Evolutionary conservation across 2,113 vertebrate genomes (phyloP).

Genomic region (Phaethornis superciliosus): DNA sequence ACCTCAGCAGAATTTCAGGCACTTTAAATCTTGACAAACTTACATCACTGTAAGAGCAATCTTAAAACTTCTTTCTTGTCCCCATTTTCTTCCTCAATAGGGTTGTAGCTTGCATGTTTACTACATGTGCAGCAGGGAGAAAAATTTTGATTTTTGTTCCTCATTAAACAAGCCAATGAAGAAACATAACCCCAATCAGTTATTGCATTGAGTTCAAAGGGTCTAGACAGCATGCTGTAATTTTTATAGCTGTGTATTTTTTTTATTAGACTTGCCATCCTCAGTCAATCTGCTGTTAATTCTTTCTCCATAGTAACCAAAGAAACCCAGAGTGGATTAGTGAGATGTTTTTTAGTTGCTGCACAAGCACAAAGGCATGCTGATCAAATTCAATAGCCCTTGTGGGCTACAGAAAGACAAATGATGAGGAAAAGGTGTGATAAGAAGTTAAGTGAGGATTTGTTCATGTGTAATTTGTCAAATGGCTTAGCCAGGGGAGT

Average conservation of each 20-base stretch:
- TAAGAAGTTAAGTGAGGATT: background rate
- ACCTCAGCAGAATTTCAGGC: background rate
- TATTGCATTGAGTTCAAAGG: background rate
- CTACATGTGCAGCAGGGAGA: background rate
- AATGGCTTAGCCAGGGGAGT: background rate
- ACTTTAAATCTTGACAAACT: background rate
- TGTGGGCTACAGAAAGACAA: background rate
- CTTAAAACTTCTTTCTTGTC: background rate
- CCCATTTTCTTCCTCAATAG: background rate
- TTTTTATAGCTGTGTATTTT: background rate
- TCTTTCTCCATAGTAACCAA: background rate
- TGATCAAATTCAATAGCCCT: background rate
- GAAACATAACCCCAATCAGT: background rate
- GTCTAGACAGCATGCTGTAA: background rate
- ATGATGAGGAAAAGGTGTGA: background rate
- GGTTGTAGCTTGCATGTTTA: background rate
- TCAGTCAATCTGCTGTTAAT: background rate
- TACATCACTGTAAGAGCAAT: background rate
- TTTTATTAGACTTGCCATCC: background rate
- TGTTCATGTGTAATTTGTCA: background rate
- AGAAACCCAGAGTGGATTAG: background rate
- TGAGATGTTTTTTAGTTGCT: background rate
- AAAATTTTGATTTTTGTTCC: conserved; percentile 5
- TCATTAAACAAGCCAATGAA: background rate
- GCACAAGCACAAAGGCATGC: background rate